Conservation (phyloP, 2,797 vertebrate species). For the Rhabdomys pumilio region DNA sequence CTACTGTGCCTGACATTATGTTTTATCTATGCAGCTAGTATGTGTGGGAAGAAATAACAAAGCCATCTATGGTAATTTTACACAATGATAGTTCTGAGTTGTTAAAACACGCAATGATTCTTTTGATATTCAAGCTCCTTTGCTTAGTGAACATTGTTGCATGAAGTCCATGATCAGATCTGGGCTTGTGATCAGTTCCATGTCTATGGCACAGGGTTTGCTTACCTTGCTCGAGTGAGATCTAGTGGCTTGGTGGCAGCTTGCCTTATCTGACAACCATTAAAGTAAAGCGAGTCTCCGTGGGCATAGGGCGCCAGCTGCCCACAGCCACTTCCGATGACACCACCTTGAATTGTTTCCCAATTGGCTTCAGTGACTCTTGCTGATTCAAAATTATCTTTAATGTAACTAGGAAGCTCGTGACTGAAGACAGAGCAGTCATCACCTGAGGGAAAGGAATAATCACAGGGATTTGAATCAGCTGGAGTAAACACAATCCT, state of each 20-base stretch:
- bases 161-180: neutral
- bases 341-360: slow-evolving; percentile 97
- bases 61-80: neutral
- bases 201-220: neutral
- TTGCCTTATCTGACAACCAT: slow-evolving; percentile 98
- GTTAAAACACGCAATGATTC: neutral
- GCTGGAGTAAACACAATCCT: neutral
- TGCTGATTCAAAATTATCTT: slow-evolving; percentile 99
- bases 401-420: slow-evolving; percentile 97
- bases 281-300: slow-evolving; percentile 98
- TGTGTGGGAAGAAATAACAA: slow-evolving; percentile 11
- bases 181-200: neutral
- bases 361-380: slow-evolving; percentile 96
- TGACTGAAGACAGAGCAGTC: slow-evolving; percentile 96
- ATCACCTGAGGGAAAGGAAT: slow-evolving; percentile 90
- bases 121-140: neutral
- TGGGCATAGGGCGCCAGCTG: slow-evolving; percentile 98
- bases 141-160: neutral
- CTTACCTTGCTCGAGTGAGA: slow-evolving; percentile 98
- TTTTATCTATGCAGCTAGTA: neutral
- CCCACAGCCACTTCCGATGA: slow-evolving; percentile 97
- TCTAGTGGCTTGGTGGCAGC: slow-evolving; percentile 98
- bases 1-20: neutral
- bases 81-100: slow-evolving; percentile 2
- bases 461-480: slow-evolving; percentile 47